These are phyloP conservation scores for Drosophila flavopinicola DNA, from an alignment of 2,888 invertebrate genomes.

Conservation along the genomic window DNA sequence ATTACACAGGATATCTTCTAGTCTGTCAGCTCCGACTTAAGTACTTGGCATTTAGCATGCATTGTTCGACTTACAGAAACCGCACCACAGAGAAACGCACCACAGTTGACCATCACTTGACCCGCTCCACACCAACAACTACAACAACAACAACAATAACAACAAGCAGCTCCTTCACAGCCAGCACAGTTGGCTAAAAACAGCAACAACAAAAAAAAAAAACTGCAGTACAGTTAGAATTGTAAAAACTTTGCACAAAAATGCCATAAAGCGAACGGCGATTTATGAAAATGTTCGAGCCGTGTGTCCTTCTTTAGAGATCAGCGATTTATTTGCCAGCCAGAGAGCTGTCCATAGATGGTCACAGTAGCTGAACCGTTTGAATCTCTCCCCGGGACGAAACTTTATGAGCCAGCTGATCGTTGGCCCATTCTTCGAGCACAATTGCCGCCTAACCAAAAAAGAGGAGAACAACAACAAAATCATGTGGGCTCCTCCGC, in stretches of 20 bases:
- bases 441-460: conserved; percentile 39
- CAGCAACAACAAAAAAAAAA: too few relatives aligned
- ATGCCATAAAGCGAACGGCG: conserved; percentile 64
- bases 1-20: conserved; percentile 37
- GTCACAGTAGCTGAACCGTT: conserved; percentile 36
- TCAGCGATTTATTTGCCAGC: conserved; percentile 66
- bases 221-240: conserved; percentile 48
- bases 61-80: conserved; percentile 47
- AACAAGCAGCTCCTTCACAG: conserved; percentile 2
- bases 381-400: conserved; percentile 7
- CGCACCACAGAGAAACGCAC: conserved; percentile 27
- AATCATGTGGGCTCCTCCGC: conserved; percentile 45
- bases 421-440: conserved; percentile 26
- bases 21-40: not conserved
- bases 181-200: not conserved
- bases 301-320: conserved; percentile 63
- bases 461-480: not conserved
- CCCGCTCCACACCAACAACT: conserved; percentile 34
- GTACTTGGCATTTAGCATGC: conserved; percentile 56
- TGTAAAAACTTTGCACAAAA: conserved; percentile 71
- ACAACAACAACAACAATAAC: not conserved
- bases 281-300: conserved; percentile 73
- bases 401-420: conserved; percentile 75
- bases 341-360: conserved; percentile 51
- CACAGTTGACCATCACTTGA: conserved; percentile 65